Evolutionary conservation across 2,113 vertebrate species (phyloP).

Genomic region (Percina caprodes): DNA sequence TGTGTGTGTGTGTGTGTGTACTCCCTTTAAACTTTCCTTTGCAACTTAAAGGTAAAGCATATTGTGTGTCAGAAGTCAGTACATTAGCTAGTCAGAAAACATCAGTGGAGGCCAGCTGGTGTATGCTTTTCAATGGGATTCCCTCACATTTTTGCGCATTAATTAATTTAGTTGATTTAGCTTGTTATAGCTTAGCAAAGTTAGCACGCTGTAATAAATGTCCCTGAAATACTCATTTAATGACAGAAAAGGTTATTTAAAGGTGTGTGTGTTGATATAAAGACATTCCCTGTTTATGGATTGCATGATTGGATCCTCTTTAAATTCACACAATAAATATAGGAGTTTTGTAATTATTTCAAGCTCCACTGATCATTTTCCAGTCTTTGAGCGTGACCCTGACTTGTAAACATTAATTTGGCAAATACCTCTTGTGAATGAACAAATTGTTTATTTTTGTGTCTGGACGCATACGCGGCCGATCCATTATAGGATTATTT

Average conservation of each 20-base stretch:
- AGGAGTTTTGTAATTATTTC: background rate
- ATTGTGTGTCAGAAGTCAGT: background rate
- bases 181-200: background rate
- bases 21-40: background rate
- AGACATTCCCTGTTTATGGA: background rate
- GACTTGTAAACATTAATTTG: slow-evolving; percentile 1
- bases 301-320: background rate
- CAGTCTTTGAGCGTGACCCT: background rate
- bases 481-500: too few species aligned
- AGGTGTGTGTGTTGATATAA: too few species aligned
- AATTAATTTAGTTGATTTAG: background rate
- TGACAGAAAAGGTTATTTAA: background rate
- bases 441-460: too few species aligned
- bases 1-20: too few species aligned
- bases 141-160: background rate
- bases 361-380: background rate
- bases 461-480: too few species aligned
- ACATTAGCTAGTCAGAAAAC: background rate
- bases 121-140: background rate
- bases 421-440: background rate
- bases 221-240: background rate
- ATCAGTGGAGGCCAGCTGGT: background rate
- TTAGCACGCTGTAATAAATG: background rate
- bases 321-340: background rate
- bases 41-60: background rate